phyloP scores from a whole-genome alignment of 2,113 vertebrate species.

The Pseudorhombus dupliciocellatus region DNA sequence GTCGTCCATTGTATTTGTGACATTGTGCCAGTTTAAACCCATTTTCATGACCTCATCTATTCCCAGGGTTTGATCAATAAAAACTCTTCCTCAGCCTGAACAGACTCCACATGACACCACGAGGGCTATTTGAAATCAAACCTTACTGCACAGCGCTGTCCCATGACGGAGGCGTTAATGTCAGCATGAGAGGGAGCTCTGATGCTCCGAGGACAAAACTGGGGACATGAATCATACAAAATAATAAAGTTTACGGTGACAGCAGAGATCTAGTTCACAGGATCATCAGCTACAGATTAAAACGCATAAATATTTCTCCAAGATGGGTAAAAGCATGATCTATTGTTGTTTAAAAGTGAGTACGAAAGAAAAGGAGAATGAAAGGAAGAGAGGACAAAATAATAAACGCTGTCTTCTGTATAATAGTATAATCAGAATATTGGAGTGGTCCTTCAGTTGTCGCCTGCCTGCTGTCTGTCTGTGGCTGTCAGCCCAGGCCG shows the following conservation, averaged over 20 bases:
- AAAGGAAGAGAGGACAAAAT: constrained; percentile 18
- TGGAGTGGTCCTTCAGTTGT: constrained; percentile 76
- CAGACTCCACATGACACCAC: constrained; percentile 24
- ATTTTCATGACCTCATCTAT: constrained; percentile 31
- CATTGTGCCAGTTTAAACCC: constrained; percentile 16
- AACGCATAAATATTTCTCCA: constrained; percentile 42
- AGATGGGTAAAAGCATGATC: constrained; percentile 38
- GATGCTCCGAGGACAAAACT: constrained; percentile 21
- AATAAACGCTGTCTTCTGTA: constrained; percentile 34
- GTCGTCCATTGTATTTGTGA: constrained; percentile 9
- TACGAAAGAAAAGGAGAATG: constrained; percentile 14
- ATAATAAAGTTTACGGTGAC: constrained; percentile 29
- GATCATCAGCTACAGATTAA: constrained; percentile 39
- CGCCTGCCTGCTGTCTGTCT: constrained; percentile 50
- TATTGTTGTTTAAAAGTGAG: constrained; percentile 15
- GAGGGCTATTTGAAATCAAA: constrained; percentile 6
- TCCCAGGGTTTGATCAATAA: constrained; percentile 21
- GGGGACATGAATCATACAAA: constrained; percentile 49
- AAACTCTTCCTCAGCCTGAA: constrained; percentile 14
- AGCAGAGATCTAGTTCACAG: constrained; percentile 15
- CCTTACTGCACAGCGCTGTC: constrained; percentile 33
- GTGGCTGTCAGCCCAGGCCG: constrained; percentile 40
- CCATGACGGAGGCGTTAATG: constrained; percentile 18
- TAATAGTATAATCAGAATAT: constrained; percentile 45
- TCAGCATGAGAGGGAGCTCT: constrained; percentile 6